Evolutionary conservation across 1,140 invertebrate genomes (phyloP).

Genomic region (Trissolcus basalis): DNA sequence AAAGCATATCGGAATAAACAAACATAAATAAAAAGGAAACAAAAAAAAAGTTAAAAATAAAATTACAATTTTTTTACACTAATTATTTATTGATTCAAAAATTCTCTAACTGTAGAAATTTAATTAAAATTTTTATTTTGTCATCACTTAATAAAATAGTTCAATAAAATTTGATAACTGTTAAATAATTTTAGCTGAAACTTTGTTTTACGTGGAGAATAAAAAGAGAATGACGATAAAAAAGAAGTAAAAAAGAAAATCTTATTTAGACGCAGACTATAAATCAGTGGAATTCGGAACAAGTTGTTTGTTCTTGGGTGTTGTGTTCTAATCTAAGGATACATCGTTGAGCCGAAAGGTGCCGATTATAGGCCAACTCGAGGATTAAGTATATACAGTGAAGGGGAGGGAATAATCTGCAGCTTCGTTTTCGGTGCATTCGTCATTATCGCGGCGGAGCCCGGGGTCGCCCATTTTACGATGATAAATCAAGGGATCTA

Average conservation of each 20-base stretch:
- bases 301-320: slow-evolving; percentile 45
- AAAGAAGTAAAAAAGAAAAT: not conserved
- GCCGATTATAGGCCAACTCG: slow-evolving; percentile 50
- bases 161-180: no score
- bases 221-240: not conserved
- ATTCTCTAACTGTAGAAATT: no score
- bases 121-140: no score
- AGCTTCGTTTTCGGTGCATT: slow-evolving; percentile 54
- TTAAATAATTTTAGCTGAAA: no score
- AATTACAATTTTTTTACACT: no score
- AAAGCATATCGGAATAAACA: no score
- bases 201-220: no score
- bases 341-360: slow-evolving; percentile 43
- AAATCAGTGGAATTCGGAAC: slow-evolving; percentile 43
- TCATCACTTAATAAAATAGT: no score
- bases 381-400: slow-evolving; percentile 39
- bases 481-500: slow-evolving; percentile 49
- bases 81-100: no score
- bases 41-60: no score
- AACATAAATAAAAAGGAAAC: no score
- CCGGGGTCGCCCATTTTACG: slow-evolving; percentile 46
- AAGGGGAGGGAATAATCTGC: slow-evolving; percentile 32
- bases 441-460: slow-evolving; percentile 48
- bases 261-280: slow-evolving; percentile 13
- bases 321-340: slow-evolving; percentile 40